Percentiles rank a stretch among this genome's conserved stretches.
phyloP scores from a whole-genome alignment of 2,888 invertebrate species.

The Teleogryllus oceanicus region DNA sequence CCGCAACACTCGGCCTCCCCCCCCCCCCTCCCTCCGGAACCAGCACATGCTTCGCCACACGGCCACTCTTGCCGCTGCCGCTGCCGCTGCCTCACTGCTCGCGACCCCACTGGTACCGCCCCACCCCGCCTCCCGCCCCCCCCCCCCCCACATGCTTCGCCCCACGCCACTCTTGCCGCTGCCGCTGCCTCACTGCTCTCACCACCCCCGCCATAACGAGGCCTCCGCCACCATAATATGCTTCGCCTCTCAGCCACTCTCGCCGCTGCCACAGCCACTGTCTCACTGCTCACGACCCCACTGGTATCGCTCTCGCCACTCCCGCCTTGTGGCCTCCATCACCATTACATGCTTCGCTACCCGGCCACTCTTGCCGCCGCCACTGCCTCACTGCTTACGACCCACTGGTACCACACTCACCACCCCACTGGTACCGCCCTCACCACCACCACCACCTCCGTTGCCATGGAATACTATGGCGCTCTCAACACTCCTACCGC shows the following conservation, averaged over 20 bases:
- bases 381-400: background rate
- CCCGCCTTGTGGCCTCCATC: background rate
- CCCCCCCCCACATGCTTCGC: no score
- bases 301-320: no score
- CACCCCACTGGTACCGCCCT: background rate
- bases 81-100: background rate
- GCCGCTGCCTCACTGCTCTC: background rate
- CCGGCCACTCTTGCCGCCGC: background rate
- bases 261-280: background rate
- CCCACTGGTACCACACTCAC: background rate
- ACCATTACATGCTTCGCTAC: background rate
- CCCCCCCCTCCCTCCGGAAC: no score
- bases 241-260: background rate
- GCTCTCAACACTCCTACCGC: background rate
- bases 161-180: no score
- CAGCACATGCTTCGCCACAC: no score
- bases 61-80: background rate
- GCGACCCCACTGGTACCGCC: no score
- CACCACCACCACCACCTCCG: background rate
- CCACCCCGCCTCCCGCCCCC: no score
- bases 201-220: background rate
- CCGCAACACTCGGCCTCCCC: no score
- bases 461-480: background rate
- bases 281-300: no score
- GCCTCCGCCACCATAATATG: background rate